These are phyloP conservation scores for Lydus trimaculatus DNA, from an alignment of 2,888 invertebrate species.

Conservation along the genomic window DNA sequence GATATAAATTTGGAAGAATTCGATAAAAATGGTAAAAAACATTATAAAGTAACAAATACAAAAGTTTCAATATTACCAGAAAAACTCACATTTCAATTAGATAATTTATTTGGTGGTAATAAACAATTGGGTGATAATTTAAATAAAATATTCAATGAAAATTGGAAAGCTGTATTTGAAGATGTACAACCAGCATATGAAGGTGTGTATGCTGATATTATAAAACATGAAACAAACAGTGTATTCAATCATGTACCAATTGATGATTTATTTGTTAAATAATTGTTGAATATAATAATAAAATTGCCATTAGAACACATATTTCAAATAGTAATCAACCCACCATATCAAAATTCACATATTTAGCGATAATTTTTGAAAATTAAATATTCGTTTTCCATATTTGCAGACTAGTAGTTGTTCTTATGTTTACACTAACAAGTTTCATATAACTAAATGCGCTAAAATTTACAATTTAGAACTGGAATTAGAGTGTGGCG, in stretches of 20 bases:
- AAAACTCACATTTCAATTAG: constrained; percentile 11
- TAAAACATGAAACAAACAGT: neutral
- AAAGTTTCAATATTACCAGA: neutral
- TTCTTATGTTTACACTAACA: too few relatives aligned
- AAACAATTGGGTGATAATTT: constrained; percentile 27
- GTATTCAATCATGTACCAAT: neutral
- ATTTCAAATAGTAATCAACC: too few relatives aligned
- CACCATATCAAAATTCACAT: too few relatives aligned
- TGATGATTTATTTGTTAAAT: neutral
- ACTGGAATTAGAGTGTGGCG: too few relatives aligned
- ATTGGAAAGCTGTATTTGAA: constrained; percentile 38
- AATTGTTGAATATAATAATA: too few relatives aligned
- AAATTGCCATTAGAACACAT: too few relatives aligned
- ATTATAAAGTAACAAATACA: neutral
- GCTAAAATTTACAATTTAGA: too few relatives aligned
- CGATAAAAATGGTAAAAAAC: neutral
- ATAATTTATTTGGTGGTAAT: constrained; percentile 27
- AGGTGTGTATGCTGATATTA: neutral
- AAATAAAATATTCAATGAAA: constrained; percentile 39
- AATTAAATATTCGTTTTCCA: too few relatives aligned
- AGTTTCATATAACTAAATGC: too few relatives aligned
- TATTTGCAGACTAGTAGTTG: too few relatives aligned
- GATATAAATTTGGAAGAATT: neutral
- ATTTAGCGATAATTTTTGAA: too few relatives aligned
- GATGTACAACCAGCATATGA: constrained; percentile 38